Conservation (phyloP, 2,888 invertebrate species). For the Cordilura impudica region DNA sequence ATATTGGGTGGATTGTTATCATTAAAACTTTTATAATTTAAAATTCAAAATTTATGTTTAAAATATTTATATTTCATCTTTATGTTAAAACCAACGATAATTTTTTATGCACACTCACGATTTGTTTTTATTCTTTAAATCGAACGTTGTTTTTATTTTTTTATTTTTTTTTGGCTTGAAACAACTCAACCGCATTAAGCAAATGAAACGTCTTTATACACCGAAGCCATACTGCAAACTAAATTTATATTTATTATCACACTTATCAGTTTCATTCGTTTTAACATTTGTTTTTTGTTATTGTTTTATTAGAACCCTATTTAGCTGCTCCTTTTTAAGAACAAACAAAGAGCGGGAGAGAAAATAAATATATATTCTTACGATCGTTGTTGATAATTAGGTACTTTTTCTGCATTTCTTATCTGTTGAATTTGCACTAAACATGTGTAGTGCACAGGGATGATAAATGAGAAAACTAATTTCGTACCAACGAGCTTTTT, state of each 20-base stretch:
- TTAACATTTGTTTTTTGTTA: not conserved
- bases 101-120: not conserved
- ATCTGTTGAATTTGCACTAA: not conserved
- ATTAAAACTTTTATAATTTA: not conserved
- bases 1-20: slow-evolving; percentile 13
- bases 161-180: not conserved
- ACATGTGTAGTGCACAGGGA: not conserved
- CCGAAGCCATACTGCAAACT: slow-evolving; percentile 45
- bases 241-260: slow-evolving; percentile 29
- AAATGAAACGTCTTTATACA: slow-evolving; percentile 13
- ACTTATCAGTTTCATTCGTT: slow-evolving; percentile 3
- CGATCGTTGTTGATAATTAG: not conserved
- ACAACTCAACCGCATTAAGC: not conserved
- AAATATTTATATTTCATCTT: not conserved
- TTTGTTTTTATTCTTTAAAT: not conserved
- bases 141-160: not conserved
- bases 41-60: slow-evolving; percentile 21
- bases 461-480: too few species aligned
- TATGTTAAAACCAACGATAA: not conserved
- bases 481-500: too few species aligned
- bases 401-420: not conserved
- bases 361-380: not conserved
- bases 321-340: not conserved
- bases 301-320: not conserved
- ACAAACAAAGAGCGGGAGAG: not conserved